Evolutionary conservation across 1,140 invertebrate species (phyloP).

Genomic region (Babylonia areolata): DNA sequence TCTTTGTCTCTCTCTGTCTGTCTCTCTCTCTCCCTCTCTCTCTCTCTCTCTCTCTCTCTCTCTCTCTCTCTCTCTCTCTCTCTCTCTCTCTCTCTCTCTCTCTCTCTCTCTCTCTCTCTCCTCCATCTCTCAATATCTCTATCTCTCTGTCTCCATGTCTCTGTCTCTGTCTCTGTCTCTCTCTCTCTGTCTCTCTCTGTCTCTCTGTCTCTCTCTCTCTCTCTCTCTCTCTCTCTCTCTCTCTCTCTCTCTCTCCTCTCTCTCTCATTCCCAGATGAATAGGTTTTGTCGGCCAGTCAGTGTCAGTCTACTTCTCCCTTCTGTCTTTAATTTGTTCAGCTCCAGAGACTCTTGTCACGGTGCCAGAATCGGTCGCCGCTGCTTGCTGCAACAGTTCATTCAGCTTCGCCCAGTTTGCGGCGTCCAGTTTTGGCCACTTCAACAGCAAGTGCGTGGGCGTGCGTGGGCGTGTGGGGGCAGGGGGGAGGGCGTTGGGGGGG

Average conservation of each 20-base stretch:
- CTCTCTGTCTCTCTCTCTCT: neutral
- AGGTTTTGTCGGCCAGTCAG: neutral
- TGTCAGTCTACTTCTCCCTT: neutral
- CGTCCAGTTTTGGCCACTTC: no score
- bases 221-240: neutral
- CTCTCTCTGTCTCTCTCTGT: neutral
- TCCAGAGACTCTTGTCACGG: no score
- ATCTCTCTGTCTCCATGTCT: neutral
- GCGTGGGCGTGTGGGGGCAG: no score
- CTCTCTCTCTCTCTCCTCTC: neutral
- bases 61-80: constrained; percentile 32
- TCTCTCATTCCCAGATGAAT: neutral
- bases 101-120: no score
- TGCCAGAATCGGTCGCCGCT: no score
- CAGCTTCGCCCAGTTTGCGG: no score
- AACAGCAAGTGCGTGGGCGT: no score
- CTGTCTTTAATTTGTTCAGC: no score
- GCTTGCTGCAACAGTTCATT: no score
- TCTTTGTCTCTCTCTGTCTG: neutral
- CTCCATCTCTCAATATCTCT: neutral
- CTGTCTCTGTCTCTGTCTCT: neutral
- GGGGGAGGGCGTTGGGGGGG: no score
- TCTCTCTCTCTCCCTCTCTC: constrained; percentile 34
- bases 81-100: constrained; percentile 23
- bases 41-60: constrained; percentile 34